Conservation (phyloP, 2,888 invertebrate genomes). For the Lysandra coridon region DNA sequence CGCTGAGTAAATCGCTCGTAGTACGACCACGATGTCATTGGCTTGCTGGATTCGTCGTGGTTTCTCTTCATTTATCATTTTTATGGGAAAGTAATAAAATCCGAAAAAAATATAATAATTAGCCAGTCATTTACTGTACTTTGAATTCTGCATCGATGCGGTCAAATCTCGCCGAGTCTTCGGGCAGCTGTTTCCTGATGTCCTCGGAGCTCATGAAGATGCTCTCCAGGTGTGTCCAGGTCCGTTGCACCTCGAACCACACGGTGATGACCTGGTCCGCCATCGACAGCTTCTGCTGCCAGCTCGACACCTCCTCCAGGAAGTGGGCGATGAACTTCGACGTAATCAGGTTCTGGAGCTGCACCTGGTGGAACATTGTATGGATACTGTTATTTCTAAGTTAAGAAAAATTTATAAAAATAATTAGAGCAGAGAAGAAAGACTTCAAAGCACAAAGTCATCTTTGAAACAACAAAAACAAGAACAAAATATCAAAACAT, state of each 20-base stretch:
- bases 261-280: conserved; percentile 96
- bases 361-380: conserved; percentile 80
- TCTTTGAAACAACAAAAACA: neutral
- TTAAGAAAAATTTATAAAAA: no score
- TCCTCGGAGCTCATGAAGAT: conserved; percentile 99
- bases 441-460: neutral
- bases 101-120: no score
- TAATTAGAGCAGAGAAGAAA: no score
- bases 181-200: conserved; percentile 95
- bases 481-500: conserved; percentile 18
- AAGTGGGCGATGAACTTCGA: conserved; percentile 98
- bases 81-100: no score
- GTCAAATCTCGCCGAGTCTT: conserved; percentile 96
- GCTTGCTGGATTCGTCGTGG: no score
- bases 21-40: no score
- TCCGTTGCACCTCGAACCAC: conserved; percentile 98
- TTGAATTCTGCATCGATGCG: conserved; percentile 95
- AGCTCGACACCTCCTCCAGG: conserved; percentile 94
- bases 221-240: conserved; percentile 98
- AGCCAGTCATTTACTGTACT: conserved; percentile 56
- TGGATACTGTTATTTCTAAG: neutral
- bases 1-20: no score
- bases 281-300: conserved; percentile 95
- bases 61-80: no score
- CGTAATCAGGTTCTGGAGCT: conserved; percentile 97